phyloP scores from a whole-genome alignment of 2,113 vertebrate genomes.

The Tragelaphus buxtoni region DNA sequence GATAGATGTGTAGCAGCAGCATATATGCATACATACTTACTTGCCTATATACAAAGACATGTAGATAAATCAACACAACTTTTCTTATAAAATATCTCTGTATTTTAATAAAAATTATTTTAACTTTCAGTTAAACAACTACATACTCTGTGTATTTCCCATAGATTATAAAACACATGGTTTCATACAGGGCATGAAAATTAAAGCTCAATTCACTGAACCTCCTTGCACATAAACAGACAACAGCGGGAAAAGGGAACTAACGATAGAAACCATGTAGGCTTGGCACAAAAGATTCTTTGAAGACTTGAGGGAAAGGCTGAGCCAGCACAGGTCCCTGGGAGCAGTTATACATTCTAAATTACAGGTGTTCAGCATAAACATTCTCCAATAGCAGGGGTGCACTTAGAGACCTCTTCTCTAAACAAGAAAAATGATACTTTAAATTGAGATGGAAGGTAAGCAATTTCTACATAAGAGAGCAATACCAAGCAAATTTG shows the following conservation, averaged over 20 bases:
- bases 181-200: background rate
- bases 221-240: background rate
- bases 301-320: background rate
- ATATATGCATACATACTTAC: background rate
- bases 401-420: background rate
- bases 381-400: background rate
- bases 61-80: background rate
- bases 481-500: background rate
- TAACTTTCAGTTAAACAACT: background rate
- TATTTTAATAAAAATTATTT: background rate
- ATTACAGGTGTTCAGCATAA: conserved; percentile 5
- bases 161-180: background rate
- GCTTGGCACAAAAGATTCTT: background rate
- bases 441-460: background rate
- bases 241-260: background rate
- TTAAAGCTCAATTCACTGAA: background rate
- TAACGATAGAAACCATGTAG: background rate
- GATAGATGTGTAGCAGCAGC: too few species aligned
- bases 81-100: background rate
- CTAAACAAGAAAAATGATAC: conserved; percentile 40
- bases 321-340: background rate
- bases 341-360: background rate
- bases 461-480: background rate
- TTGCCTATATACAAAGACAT: background rate
- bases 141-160: background rate